Evolutionary conservation across 2,113 vertebrate genomes (phyloP), one percentile per base, ranked within the genome.

Genomic region (Upupa epops): DNA sequence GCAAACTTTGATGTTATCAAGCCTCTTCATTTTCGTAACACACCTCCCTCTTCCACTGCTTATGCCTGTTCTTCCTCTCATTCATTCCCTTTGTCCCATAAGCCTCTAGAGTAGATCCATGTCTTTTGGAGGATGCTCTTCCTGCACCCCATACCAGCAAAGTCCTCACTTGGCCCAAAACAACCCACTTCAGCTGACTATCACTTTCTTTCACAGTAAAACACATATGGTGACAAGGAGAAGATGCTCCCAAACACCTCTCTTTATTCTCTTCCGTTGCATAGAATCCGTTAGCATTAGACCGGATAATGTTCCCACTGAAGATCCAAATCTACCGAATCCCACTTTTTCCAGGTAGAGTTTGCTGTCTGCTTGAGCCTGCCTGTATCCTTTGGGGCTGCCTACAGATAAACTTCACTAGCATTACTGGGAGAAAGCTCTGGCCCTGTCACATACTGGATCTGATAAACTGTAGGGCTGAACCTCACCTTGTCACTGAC

Each of bases 351-450:
- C 48, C 29, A 79, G 58, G 13, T 11, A 19, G 18, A 13, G 32
- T 29, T 68, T 61, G 48, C 71, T 49, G 26, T 22, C 49, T 73
- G 19, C 46, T 40, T 21, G 22, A 61, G 19, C 59, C n/a, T 52
- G 34, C 17, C 0, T 1, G 25, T 34, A 11, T 15, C 19, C 36
- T 46, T 52, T 13, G 6, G 55, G 64, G 32, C 3, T 82, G 15
- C 65, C 37, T 55, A 48, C 0, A 2, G 4, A 52, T 32, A 21
- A 0, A 0, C 21, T 70, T 58, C 70, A 49, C 32, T 31, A 78
- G 28, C 5, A 8, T 32, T 20, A 40, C 25, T 10, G 28, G n/a
- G 46, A 81, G 66, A 64, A 78, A 65, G 14, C 26, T 80, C 48
- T 58, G 28, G 8, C 46, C 20, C 51, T 36, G 17, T 6, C 31